These are phyloP conservation scores for Anastatus disparis DNA, from an alignment of 1,140 invertebrate genomes.

Conservation along the genomic window DNA sequence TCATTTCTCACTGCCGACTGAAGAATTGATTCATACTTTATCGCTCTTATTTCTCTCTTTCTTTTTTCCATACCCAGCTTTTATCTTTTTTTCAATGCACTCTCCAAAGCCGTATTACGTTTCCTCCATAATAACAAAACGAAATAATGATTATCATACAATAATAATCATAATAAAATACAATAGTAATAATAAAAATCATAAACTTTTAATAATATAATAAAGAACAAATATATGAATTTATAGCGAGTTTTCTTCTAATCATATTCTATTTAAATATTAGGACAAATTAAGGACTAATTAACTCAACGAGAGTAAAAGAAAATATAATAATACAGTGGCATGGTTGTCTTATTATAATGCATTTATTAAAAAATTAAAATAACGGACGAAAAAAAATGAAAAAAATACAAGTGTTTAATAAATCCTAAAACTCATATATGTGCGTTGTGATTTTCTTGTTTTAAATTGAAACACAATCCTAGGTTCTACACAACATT, in stretches of 20 bases:
- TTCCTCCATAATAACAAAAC: conserved; percentile 26
- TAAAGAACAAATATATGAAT: conserved; percentile 24
- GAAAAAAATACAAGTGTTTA: conserved; percentile 12
- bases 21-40: background rate
- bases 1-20: conserved; percentile 34
- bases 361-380: conserved; percentile 14
- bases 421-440: background rate
- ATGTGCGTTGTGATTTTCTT: background rate
- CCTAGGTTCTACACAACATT: too few relatives aligned
- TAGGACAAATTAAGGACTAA: conserved; percentile 36
- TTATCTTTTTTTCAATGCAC: conserved; percentile 28
- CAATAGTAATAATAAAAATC: conserved; percentile 43
- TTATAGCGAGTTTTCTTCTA: conserved; percentile 15
- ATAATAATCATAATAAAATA: conserved; percentile 28
- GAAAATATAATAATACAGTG: conserved; percentile 60
- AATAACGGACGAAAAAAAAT: conserved; percentile 11
- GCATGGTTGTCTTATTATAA: conserved; percentile 53
- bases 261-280: conserved; percentile 31
- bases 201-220: conserved; percentile 4
- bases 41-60: conserved; percentile 10
- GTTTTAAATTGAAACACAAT: too few relatives aligned
- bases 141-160: conserved; percentile 42
- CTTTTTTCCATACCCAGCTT: background rate
- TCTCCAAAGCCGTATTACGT: conserved; percentile 19
- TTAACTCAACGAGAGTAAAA: conserved; percentile 17